phyloP scores from a whole-genome alignment of 2,888 invertebrate genomes.

The Agriopis aurantiaria region DNA sequence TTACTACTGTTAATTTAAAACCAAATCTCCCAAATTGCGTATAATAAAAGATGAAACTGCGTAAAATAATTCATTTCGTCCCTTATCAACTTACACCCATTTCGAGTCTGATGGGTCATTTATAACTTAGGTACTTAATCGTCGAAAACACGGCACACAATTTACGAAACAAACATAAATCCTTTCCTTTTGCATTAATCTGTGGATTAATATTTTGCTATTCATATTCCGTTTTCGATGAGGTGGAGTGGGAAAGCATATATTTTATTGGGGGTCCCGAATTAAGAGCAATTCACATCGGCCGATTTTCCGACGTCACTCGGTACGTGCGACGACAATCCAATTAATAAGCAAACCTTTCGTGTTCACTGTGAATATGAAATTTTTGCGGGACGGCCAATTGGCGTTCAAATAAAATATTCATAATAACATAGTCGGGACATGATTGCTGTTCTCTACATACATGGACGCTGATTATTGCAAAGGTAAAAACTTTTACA shows the following conservation, averaged over 20 bases:
- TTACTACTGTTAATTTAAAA: too few species aligned
- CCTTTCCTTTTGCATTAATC: conserved; percentile 46
- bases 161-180: conserved; percentile 43
- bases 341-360: conserved; percentile 83
- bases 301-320: conserved; percentile 67
- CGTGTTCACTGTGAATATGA: conserved; percentile 79
- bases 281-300: conserved; percentile 79
- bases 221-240: conserved; percentile 64
- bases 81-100: conserved; percentile 35
- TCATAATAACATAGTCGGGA: conserved; percentile 71
- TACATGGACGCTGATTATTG: conserved; percentile 2
- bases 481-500: neutral
- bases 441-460: conserved; percentile 41
- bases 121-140: conserved; percentile 33
- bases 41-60: conserved; percentile 10
- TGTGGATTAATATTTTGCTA: conserved; percentile 62
- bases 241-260: conserved; percentile 60
- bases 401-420: conserved; percentile 79
- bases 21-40: neutral
- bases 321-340: conserved; percentile 73
- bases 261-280: conserved; percentile 70
- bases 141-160: conserved; percentile 36
- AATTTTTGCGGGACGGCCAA: conserved; percentile 73
- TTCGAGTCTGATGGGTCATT: conserved; percentile 34
- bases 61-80: conserved; percentile 28